Evolutionary conservation across 1,140 invertebrate species (phyloP).

Genomic region (Mercenaria mercenaria): DNA sequence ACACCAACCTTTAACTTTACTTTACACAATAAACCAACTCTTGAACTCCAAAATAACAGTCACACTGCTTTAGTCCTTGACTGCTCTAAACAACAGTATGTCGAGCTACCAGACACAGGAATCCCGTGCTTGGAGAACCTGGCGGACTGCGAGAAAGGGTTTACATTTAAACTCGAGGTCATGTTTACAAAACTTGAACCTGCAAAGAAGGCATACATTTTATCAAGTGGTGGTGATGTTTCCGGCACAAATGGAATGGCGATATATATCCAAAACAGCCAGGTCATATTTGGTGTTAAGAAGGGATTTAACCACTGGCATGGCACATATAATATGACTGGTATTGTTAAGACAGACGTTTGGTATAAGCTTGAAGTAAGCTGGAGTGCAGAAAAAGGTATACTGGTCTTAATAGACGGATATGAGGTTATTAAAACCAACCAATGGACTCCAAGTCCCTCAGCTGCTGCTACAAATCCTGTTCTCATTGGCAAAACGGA

Average conservation of each 20-base stretch:
- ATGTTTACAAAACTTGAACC: slow-evolving; percentile 30
- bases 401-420: slow-evolving; percentile 42
- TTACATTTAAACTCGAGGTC: slow-evolving; percentile 58
- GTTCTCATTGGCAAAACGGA: slow-evolving; percentile 50
- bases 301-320: slow-evolving; percentile 8
- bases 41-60: slow-evolving; percentile 53
- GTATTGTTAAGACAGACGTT: background rate
- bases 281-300: slow-evolving; percentile 50
- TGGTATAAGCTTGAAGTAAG: slow-evolving; percentile 58
- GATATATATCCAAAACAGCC: slow-evolving; percentile 35
- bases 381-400: slow-evolving; percentile 19
- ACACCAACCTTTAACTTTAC: slow-evolving; percentile 64
- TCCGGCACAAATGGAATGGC: slow-evolving; percentile 22
- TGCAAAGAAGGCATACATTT: slow-evolving; percentile 44
- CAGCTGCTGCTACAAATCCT: slow-evolving; percentile 14
- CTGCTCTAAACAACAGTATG: slow-evolving; percentile 50
- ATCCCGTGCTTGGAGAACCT: slow-evolving; percentile 53
- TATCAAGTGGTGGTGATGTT: slow-evolving; percentile 52
- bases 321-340: slow-evolving; percentile 17
- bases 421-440: slow-evolving; percentile 1
- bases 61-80: slow-evolving; percentile 35
- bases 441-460: background rate
- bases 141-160: slow-evolving; percentile 38
- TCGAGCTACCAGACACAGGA: slow-evolving; percentile 47
- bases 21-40: slow-evolving; percentile 24